Evolutionary conservation across 2,113 vertebrate genomes (phyloP).

Genomic region (Dipodomys ordii): DNA sequence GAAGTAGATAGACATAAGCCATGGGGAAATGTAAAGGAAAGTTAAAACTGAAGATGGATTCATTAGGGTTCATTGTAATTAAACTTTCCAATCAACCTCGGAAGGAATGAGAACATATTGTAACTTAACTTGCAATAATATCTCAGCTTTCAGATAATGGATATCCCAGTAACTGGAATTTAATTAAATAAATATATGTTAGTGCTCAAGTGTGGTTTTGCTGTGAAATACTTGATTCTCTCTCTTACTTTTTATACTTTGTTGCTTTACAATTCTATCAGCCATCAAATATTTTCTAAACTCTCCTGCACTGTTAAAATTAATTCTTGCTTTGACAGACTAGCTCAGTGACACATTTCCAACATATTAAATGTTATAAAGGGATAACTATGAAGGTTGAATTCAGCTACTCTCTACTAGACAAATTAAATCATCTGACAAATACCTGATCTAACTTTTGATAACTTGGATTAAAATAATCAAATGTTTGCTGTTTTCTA

Average conservation of each 20-base stretch:
- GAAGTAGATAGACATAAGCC: no score
- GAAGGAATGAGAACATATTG: not conserved
- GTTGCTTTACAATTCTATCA: conserved; percentile 23
- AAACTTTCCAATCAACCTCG: no score
- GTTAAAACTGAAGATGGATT: no score
- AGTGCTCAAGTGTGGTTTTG: not conserved
- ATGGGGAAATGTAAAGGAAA: no score
- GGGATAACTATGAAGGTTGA: conserved; percentile 9
- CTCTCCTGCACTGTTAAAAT: conserved; percentile 25
- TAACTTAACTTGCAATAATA: not conserved
- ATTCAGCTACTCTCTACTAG: conserved; percentile 32
- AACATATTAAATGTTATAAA: conserved; percentile 73
- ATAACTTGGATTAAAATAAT: not conserved
- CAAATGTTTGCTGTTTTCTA: not conserved
- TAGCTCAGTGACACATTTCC: conserved; percentile 57
- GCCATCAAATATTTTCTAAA: conserved; percentile 22
- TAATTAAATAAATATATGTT: conserved; percentile 49
- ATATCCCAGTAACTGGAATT: not conserved
- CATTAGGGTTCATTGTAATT: no score
- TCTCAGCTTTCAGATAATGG: conserved; percentile 20
- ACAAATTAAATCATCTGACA: conserved; percentile 52
- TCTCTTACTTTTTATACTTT: not conserved
- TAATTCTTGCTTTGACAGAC: conserved; percentile 56
- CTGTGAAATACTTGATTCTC: not conserved
- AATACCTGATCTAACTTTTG: not conserved